Base-by-base conservation (phyloP, 2,888 invertebrate species). In the Luffia ferchaultella region DNA sequence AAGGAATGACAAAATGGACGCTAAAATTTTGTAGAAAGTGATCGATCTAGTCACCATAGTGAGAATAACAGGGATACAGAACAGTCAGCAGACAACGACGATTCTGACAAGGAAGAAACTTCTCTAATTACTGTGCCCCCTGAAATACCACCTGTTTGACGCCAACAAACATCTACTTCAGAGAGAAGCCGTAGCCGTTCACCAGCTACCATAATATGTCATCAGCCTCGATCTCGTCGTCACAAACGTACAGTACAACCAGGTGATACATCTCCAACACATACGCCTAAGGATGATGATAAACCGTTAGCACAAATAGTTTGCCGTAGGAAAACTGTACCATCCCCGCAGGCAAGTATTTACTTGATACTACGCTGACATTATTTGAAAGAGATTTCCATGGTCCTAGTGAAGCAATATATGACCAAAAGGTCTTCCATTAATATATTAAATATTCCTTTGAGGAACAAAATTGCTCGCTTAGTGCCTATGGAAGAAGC, bases 61-160 rank as follows among this genome's bases (percentile, higher is more conserved):
- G 47, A 47, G 9, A 20, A 47, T 20, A 47, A 47, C 47, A 47
- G 20, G 47, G 47, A 47, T 16, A 47, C 47, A 30, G 40, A 47
- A 47, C 47, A 47, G 47, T 47, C 20, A 47, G 47, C 47, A 47
- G 47, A 47, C 47, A 47, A 20, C 30, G 47, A 47, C 47, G 47
- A 19, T 47, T 47, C 47, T 19, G 30, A 47, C 30, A 47, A 47
- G n/a, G 30, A 47, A 47, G 47, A 47, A 47, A 7, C 47, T 47
- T 47, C 20, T 47, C 30, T 30, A 20, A 47, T 20, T 20, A 19
- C 30, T 47, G 47, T 47, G 47, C 30, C 47, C 17, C 20, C 47
- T 16, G 45, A 45, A 45, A 45, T 45, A 45, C 17, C 45, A 18
- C 15, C 45, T 45, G 20, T 43, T 43, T n/a, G 3, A 16, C n/a